Percentiles rank a stretch among this genome's conserved stretches.
These are phyloP conservation scores for Aegypius monachus DNA, from an alignment of 2,113 vertebrate genomes.

Conservation along the genomic window DNA sequence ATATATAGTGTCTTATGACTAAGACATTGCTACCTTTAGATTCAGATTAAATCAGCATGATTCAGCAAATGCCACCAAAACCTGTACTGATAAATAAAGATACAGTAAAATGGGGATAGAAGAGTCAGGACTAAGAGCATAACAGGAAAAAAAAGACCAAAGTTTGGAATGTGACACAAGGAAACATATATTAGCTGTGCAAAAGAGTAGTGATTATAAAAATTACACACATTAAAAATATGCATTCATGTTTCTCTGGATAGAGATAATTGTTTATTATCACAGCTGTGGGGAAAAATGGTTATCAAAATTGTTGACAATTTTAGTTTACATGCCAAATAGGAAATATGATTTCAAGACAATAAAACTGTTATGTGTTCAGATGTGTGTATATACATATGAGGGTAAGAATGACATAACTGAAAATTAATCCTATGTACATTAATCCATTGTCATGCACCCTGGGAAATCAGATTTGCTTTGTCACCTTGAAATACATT, in stretches of 20 bases:
- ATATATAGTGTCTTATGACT: background rate
- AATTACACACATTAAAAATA: background rate
- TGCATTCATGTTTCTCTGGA: background rate
- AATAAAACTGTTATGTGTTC: background rate
- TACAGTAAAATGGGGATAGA: background rate
- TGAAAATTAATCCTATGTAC: background rate
- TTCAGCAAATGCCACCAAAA: background rate
- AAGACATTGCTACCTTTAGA: background rate
- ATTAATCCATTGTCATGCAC: background rate
- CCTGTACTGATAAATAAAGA: background rate
- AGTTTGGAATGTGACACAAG: background rate
- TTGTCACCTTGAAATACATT: background rate
- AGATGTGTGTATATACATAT: background rate
- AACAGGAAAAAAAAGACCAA: background rate
- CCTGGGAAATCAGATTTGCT: background rate
- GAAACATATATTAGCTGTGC: background rate
- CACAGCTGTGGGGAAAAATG: background rate
- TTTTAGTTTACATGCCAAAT: background rate
- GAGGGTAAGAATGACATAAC: background rate
- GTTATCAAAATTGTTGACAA: background rate
- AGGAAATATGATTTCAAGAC: background rate
- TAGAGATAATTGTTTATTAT: background rate
- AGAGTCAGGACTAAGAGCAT: background rate
- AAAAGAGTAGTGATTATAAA: background rate
- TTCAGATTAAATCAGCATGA: background rate